Base-by-base conservation (phyloP, 1,140 invertebrate genomes). In the Eubasilissa regina region DNA sequence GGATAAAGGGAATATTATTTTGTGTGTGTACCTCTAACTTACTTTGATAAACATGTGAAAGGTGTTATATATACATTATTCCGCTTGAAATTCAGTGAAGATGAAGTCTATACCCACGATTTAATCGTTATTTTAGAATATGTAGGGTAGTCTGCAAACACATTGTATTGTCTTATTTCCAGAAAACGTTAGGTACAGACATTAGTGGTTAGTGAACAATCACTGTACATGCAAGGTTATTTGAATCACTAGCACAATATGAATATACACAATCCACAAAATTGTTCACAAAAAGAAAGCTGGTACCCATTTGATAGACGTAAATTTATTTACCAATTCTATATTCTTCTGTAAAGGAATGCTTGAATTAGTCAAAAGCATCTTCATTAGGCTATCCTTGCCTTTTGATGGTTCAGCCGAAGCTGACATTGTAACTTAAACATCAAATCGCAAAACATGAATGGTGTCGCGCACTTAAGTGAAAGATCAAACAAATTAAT, bases 241-340 rank as follows among this genome's bases (percentile, higher is more conserved):
- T 55, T 51, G 43, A 77, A 78, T 43, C 76, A 78, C 76, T 77
- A 70, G 47, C 76, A 78, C 76, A 74, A 51, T 72, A 10, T 60
- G 19, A 60, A 44, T 19, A 19, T 51, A 19, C 56, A 12, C 35
- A 35, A 66, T 70, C 75, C 75, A 77, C 48, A 78, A 44, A 43
- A 19, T 78, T 56, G 51, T 56, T 78, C 76, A 75, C 70, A 53
- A 64, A 47, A 77, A 60, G 60, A 64, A 75, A 78, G 55, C 55
- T 62, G 74, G 44, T 25, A 62, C 53, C 76, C 76, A 64, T 68
- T 58, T 64, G 64, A 56, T 62, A 78, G 66, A 70, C 48, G 64
- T 70, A 79, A 79, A 68, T 47, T 56, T 79, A 72, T 66, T 80
- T 80, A 80, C 78, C 78, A 80, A 72, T 64, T 80, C 60, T 70